These are phyloP conservation scores for Achatina immaculata DNA, from an alignment of 1,140 invertebrate species.

Conservation along the genomic window DNA sequence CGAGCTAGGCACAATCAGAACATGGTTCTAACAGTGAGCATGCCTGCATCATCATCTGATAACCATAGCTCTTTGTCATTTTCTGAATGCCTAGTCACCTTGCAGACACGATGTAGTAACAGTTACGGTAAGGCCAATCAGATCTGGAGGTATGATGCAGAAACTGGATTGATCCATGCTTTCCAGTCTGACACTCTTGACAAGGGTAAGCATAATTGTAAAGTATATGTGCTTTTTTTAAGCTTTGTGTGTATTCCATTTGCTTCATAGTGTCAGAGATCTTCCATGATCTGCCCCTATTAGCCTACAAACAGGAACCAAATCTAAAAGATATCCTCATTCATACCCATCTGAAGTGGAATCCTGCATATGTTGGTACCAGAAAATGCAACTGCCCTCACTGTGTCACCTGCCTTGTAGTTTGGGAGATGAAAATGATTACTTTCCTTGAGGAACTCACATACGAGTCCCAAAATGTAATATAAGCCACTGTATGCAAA, in stretches of 20 bases:
- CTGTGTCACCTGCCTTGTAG: no score
- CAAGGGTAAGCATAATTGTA: conserved; percentile 60
- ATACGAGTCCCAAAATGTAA: no score
- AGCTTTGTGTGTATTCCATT: background rate
- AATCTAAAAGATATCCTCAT: no score
- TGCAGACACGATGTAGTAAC: conserved; percentile 59
- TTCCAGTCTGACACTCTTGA: conserved; percentile 64
- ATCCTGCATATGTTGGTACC: no score
- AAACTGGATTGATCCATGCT: conserved; percentile 67
- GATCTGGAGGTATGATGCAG: conserved; percentile 66
- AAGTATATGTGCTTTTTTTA: background rate
- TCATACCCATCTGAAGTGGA: no score
- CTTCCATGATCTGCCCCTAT: no score
- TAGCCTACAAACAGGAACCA: no score
- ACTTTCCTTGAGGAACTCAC: no score
- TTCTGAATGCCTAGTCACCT: conserved; percentile 59
- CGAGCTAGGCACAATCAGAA: conserved; percentile 55
- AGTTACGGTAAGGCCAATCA: conserved; percentile 69
- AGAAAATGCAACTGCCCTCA: no score
- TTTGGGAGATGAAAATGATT: no score
- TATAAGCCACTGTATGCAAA: no score
- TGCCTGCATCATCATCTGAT: conserved; percentile 61
- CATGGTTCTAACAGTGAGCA: conserved; percentile 59
- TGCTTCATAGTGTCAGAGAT: no score
- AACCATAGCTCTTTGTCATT: conserved; percentile 57